Conservation (phyloP, 1,140 invertebrate species). For the Cyclina sinensis region DNA sequence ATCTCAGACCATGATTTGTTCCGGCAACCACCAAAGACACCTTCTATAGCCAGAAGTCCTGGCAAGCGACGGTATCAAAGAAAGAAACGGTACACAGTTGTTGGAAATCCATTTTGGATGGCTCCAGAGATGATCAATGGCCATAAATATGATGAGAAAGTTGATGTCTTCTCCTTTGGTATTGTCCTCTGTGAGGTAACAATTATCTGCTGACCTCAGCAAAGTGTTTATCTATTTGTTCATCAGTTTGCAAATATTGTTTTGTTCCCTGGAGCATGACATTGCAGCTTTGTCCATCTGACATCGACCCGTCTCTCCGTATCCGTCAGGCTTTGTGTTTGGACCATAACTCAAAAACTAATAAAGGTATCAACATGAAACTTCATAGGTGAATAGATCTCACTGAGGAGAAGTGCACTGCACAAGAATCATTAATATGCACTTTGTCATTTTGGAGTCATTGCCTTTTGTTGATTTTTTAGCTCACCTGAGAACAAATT, state of each 20-base stretch:
- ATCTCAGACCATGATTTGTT: constrained; percentile 76
- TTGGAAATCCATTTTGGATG: constrained; percentile 86
- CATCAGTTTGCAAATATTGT: too few relatives aligned
- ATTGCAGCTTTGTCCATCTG: neutral
- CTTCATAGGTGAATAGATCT: too few relatives aligned
- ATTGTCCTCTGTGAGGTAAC: constrained; percentile 86
- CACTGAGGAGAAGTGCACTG: too few relatives aligned
- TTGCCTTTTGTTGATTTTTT: too few relatives aligned
- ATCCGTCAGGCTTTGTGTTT: too few relatives aligned
- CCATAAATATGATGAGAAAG: constrained; percentile 85
- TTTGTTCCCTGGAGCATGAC: neutral
- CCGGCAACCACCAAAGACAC: constrained; percentile 48
- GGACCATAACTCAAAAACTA: too few relatives aligned
- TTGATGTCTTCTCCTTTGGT: constrained; percentile 85
- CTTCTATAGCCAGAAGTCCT: constrained; percentile 39
- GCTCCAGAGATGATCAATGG: constrained; percentile 86
- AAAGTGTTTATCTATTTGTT: neutral
- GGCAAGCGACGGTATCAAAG: constrained; percentile 73
- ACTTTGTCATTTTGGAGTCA: too few relatives aligned
- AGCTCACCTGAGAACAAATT: too few relatives aligned
- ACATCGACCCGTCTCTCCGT: too few relatives aligned
- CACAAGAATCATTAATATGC: too few relatives aligned
- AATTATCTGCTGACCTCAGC: too few relatives aligned
- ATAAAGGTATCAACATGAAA: too few relatives aligned
- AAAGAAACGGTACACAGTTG: constrained; percentile 85